A percentile compares a stretch with the other conserved stretches of the same genome.
These are phyloP conservation scores for Temnothorax unifasciatus DNA, from an alignment of 2,888 invertebrate genomes.

Conservation along the genomic window DNA sequence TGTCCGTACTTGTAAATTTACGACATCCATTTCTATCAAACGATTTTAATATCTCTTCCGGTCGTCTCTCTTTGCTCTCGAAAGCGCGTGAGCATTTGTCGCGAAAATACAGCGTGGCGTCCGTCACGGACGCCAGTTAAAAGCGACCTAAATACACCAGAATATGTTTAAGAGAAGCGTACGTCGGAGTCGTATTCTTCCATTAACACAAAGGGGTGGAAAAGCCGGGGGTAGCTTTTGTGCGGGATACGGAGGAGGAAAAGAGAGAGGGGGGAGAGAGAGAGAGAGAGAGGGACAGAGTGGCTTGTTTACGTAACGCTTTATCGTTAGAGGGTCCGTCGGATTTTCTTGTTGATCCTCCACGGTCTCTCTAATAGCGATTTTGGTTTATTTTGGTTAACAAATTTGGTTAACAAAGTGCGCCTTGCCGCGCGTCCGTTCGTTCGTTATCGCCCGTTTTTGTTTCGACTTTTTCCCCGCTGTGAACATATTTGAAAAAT, in stretches of 20 bases:
- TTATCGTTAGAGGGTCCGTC: constrained; percentile 77
- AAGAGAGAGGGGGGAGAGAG: constrained; percentile 38
- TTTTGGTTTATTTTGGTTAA: constrained; percentile 79
- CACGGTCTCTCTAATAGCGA: constrained; percentile 76
- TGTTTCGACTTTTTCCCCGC: constrained; percentile 51
- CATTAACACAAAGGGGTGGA: constrained; percentile 65
- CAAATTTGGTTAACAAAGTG: constrained; percentile 74
- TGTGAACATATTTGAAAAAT: constrained; percentile 58
- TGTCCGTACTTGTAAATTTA: constrained; percentile 37
- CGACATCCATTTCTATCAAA: constrained; percentile 6
- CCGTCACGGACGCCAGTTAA: constrained; percentile 23
- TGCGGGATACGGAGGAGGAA: constrained; percentile 9
- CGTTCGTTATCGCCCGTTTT: constrained; percentile 60
- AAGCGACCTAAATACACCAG: constrained; percentile 54
- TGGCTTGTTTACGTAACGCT: constrained; percentile 78
- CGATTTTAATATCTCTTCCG: constrained; percentile 4
- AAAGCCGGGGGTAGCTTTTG: constrained; percentile 48
- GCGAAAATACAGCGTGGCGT: not conserved
- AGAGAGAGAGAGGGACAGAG: constrained; percentile 51
- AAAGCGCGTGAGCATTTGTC: not conserved
- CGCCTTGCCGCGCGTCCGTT: constrained; percentile 41
- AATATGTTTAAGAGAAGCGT: constrained; percentile 64
- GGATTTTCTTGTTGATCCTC: constrained; percentile 78
- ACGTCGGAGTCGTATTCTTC: constrained; percentile 69
- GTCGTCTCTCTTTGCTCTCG: not conserved